Percentiles rank a stretch among this genome's conserved stretches.
Conservation (phyloP, 2,888 invertebrate genomes). For the Ormyrus thymus region DNA sequence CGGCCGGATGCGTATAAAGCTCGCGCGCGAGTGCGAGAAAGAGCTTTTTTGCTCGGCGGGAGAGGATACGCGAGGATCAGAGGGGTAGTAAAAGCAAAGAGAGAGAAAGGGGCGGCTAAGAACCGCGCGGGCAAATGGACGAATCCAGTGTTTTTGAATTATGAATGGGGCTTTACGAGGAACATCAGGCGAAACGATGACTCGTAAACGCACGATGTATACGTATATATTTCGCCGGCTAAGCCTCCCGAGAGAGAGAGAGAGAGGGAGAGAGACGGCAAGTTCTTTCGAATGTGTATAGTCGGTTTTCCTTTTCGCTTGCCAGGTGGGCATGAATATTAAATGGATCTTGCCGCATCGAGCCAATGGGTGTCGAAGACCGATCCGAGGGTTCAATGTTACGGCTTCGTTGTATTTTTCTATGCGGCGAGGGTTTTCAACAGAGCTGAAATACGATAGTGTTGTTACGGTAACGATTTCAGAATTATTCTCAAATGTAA, state of each 20-base stretch:
- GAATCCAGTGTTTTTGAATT: constrained; percentile 45
- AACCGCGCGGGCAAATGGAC: constrained; percentile 17
- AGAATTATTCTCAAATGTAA: no score
- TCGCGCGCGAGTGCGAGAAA: neutral
- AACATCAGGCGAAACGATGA: constrained; percentile 31
- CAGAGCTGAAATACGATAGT: no score
- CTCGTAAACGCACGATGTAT: constrained; percentile 29
- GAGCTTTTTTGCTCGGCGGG: constrained; percentile 3
- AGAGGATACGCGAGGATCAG: neutral
- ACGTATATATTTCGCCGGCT: constrained; percentile 7
- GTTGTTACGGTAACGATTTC: no score
- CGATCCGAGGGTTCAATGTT: neutral
- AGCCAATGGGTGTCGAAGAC: neutral
- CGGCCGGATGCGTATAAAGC: no score
- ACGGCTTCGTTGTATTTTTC: neutral
- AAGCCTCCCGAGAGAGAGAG: constrained; percentile 20
- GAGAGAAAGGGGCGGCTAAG: neutral
- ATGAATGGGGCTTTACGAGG: constrained; percentile 25
- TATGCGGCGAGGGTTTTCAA: neutral
- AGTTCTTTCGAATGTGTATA: constrained; percentile 10
- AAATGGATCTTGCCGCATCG: constrained; percentile 15
- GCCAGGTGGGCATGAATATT: constrained; percentile 32
- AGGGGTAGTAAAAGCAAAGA: neutral
- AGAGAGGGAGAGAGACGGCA: neutral
- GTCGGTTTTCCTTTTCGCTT: constrained; percentile 20